phyloP scores from a whole-genome alignment of 2,797 vertebrate species.

The Danionella dracula region DNA sequence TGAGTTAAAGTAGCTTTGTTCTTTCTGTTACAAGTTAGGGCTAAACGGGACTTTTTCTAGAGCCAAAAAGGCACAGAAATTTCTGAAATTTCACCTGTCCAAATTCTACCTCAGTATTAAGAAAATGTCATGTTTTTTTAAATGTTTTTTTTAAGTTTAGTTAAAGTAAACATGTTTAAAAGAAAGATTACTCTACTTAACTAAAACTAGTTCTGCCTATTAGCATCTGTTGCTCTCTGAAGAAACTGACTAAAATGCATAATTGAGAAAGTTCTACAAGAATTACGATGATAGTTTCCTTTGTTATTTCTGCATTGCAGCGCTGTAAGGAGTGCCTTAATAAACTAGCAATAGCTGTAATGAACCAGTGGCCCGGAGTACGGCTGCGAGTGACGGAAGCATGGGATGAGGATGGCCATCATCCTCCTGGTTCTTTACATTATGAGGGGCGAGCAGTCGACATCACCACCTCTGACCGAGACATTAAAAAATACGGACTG shows the following conservation, averaged over 20 bases:
- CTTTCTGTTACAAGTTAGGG: conserved; percentile 59
- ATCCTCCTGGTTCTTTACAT: conserved; percentile 87
- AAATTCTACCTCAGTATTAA: conserved; percentile 43
- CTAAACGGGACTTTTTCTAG: conserved; percentile 62
- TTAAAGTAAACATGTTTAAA: no score
- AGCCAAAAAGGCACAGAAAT: conserved; percentile 52
- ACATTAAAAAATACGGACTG: conserved; percentile 90
- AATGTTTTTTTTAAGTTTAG: no score
- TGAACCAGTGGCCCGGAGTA: conserved; percentile 97
- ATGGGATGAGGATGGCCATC: conserved; percentile 97
- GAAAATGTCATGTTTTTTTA: no score
- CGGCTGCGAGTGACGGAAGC: conserved; percentile 92
- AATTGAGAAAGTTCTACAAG: no score
- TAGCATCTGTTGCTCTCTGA: neutral
- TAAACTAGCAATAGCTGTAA: conserved; percentile 89
- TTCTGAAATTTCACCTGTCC: conserved; percentile 53
- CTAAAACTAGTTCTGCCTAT: no score
- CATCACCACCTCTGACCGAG: conserved; percentile 92
- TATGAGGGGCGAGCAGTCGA: conserved; percentile 95
- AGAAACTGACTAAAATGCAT: no score
- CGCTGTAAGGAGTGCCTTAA: conserved; percentile 94
- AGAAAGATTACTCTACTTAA: no score
- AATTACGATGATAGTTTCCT: no score
- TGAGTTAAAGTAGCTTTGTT: conserved; percentile 74
- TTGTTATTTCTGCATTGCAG: conserved; percentile 51